A percentile compares a stretch with the other conserved stretches of the same genome.
Conservation (phyloP, 1,140 invertebrate species). For the Lineus longissimus region DNA sequence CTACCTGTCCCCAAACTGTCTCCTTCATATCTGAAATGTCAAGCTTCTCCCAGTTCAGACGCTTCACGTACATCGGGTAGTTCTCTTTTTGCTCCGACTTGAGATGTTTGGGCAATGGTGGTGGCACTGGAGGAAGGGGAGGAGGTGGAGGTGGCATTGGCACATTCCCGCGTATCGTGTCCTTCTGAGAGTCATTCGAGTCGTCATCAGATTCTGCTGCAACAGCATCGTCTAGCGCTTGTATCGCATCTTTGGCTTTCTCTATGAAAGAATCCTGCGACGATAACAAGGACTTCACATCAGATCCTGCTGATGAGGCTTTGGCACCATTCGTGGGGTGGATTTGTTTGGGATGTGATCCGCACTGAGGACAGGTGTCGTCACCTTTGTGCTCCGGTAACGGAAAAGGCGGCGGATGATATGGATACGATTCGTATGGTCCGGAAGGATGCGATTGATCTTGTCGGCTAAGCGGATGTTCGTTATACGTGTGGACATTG, state of each 20-base stretch:
- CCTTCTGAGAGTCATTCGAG: neutral
- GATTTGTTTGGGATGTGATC: no score
- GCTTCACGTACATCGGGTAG: slow-evolving; percentile 43
- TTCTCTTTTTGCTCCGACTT: neutral
- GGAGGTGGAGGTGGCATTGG: slow-evolving; percentile 27
- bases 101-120: slow-evolving; percentile 7
- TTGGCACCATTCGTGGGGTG: no score
- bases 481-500: no score
- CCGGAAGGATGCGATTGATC: no score
- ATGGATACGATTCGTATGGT: no score
- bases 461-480: no score
- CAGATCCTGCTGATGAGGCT: no score
- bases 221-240: slow-evolving; percentile 46
- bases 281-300: neutral
- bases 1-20: slow-evolving; percentile 44
- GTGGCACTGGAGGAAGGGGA: slow-evolving; percentile 32
- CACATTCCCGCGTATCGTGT: neutral
- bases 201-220: slow-evolving; percentile 33
- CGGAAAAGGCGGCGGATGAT: no score
- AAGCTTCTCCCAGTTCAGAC: slow-evolving; percentile 54
- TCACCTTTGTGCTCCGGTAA: no score
- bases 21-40: slow-evolving; percentile 32
- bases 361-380: no score
- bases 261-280: slow-evolving; percentile 35
- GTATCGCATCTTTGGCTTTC: slow-evolving; percentile 35